Evolutionary conservation across 2,797 vertebrate species (phyloP), one percentile per base, ranked within the genome.

Genomic region (Simalia tracyae): DNA sequence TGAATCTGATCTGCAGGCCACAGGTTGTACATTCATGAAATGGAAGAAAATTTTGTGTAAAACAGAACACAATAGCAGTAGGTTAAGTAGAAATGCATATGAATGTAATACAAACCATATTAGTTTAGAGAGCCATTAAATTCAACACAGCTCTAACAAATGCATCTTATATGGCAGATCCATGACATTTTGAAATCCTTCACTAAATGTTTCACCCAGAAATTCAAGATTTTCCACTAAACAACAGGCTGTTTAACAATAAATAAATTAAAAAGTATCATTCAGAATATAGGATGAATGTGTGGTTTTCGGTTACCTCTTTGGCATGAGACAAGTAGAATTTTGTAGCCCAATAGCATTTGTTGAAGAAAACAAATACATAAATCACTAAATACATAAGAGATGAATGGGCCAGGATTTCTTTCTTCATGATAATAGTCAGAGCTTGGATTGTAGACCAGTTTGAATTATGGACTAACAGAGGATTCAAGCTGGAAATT

Each of bases 401-500:
- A 42, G 22, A 90, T 92, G 68, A 92, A 31, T 89, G 91, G 87
- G 87, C 10, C 94, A 85, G 36, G 95, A 94, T 95, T 94, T 94
- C 89, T 93, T 89, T 87, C 92, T 88, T 93, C 92, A 63, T 85
- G 90, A 68, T 93, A 95, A 93, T 0, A 14, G 92, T 93, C 94
- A 93, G 93, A 94, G 94, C 36, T 90, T 96, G 93, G 84, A 95
- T 95, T 89, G 64, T 5, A 1, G 94, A 92, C 90, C 91, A 95
- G 64, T 61, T 89, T 93, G 91, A 84, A 59, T 88, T 92, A 64
- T 86, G 93, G 87, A 88, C 89, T 93, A 95, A 93, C 93, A 54
- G 91, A 95, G 92, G 92, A 96, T 96, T 95, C 92, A 86, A 93
- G 68, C 90, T 94, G 84, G 96, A 96, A 96, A 95, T 96, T 95